Base-by-base conservation (phyloP, 2,113 vertebrate species). In the Xerus inauris region DNA sequence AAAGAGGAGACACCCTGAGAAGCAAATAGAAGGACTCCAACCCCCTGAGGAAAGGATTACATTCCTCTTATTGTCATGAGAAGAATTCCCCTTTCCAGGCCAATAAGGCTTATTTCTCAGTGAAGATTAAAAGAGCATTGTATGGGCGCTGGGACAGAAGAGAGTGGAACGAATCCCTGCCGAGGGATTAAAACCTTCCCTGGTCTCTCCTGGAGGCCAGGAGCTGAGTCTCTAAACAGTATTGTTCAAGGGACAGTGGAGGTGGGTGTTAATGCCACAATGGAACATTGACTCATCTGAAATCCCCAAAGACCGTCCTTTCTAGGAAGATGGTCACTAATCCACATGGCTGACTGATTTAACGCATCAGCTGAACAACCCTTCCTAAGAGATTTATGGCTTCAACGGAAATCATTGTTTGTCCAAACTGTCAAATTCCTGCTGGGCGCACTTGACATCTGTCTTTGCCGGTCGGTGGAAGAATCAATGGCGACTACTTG, bases 341-440 rank as follows among this genome's bases (percentile, higher is more conserved):
- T 22, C 73, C 75, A 69, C 26, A 30, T 30, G 30, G 79, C 32
- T 85, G 65, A 35, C 13, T 28, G 79, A 71, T n/a, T 71, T 86
- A 75, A 69, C 0, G 2, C 57, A 42, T 22, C 64, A 77, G 51
- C n/a, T 69, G 38, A 86, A 32, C 72, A 71, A 62, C 45, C 38
- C 65, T 69, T 54, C 2, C 67, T 51, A n/a, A 88, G 32, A 93
- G 91, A 91, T 16, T 45, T n/a, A 79, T 30, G 49, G 38, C 75
- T 26, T 87, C 72, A 20, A 54, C 22, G 54, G 14, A 57, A 81
- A 79, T 57, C 49, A 38, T 75, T 92, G 40, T 94, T 75, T 94
- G 76, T 62, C 62, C 62, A 67, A 54, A 95, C 49, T 84, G 82
- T 94, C 89, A 83, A 10, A 87, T 45, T 76, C 86, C 89, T 67